phyloP scores from a whole-genome alignment of 2,113 vertebrate genomes.

The Scortum barcoo region DNA sequence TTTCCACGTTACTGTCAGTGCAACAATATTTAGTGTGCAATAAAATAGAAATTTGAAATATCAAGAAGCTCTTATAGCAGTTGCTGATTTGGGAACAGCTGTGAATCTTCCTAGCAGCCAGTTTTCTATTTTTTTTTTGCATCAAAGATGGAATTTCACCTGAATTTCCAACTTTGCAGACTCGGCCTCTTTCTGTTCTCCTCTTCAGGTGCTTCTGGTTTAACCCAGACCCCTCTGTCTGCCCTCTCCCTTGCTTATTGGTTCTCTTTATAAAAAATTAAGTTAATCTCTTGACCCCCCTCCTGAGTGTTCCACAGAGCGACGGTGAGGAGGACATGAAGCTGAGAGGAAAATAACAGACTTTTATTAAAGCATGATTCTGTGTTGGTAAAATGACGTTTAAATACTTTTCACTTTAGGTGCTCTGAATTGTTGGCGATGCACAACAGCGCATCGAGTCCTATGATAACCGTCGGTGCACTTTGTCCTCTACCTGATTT shows the following conservation, averaged over 20 bases:
- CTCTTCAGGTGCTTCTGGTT: not conserved
- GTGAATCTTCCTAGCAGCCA: not conserved
- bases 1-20: not conserved
- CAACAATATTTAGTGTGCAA: not conserved
- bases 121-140: not conserved
- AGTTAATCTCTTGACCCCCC: not conserved
- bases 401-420: not conserved
- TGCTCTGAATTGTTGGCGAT: not conserved
- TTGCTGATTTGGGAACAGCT: not conserved
- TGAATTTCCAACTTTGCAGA: not conserved
- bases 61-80: not conserved
- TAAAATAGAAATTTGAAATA: not conserved
- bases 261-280: not conserved
- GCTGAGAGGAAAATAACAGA: no score
- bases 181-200: not conserved
- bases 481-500: slow-evolving; percentile 31
- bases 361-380: slow-evolving; percentile 7
- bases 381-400: not conserved
- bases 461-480: not conserved
- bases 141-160: slow-evolving; percentile 1
- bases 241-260: not conserved
- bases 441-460: not conserved
- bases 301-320: not conserved
- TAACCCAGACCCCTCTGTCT: not conserved
- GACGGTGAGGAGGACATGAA: not conserved